These are phyloP conservation scores for Ips nitidus DNA, from an alignment of 1,140 invertebrate genomes.

Conservation along the genomic window DNA sequence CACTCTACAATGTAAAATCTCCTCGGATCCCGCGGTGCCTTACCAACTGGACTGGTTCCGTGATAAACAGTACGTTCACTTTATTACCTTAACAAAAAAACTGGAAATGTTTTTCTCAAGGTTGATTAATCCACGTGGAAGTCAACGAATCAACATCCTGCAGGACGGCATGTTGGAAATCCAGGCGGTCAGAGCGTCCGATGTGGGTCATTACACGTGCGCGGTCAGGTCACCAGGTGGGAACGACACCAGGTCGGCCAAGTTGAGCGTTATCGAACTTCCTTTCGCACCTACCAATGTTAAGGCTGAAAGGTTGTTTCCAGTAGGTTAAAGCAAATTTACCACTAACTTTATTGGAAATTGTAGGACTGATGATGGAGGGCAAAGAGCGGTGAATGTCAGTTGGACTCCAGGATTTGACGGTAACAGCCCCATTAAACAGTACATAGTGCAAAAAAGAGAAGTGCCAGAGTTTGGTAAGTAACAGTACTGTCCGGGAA, in stretches of 20 bases:
- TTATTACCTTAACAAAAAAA: slow-evolving; percentile 3
- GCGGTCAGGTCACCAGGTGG: slow-evolving; percentile 84
- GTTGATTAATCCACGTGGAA: slow-evolving; percentile 63
- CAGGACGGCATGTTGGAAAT: slow-evolving; percentile 79
- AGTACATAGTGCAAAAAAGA: slow-evolving; percentile 90
- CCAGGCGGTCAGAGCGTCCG: slow-evolving; percentile 75
- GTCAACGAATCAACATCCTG: slow-evolving; percentile 70
- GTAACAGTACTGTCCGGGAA: slow-evolving; percentile 30
- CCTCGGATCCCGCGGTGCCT: slow-evolving; percentile 88
- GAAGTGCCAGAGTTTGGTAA: slow-evolving; percentile 82
- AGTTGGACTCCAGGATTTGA: slow-evolving; percentile 95
- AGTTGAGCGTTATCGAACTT: slow-evolving; percentile 87
- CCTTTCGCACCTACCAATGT: slow-evolving; percentile 90
- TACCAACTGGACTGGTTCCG: slow-evolving; percentile 91
- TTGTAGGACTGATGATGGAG: slow-evolving; percentile 58
- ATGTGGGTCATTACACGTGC: slow-evolving; percentile 82
- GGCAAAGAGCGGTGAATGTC: slow-evolving; percentile 79
- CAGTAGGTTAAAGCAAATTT: too few species aligned
- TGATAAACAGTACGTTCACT: slow-evolving; percentile 71
- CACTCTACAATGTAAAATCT: slow-evolving; percentile 89
- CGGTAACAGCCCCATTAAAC: slow-evolving; percentile 92
- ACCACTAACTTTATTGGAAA: neutral
- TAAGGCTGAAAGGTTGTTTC: slow-evolving; percentile 59
- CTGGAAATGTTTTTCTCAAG: slow-evolving; percentile 47
- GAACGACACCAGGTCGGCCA: slow-evolving; percentile 84